Conservation (phyloP, 2,888 invertebrate species). For the Ochropleura leucogaster region DNA sequence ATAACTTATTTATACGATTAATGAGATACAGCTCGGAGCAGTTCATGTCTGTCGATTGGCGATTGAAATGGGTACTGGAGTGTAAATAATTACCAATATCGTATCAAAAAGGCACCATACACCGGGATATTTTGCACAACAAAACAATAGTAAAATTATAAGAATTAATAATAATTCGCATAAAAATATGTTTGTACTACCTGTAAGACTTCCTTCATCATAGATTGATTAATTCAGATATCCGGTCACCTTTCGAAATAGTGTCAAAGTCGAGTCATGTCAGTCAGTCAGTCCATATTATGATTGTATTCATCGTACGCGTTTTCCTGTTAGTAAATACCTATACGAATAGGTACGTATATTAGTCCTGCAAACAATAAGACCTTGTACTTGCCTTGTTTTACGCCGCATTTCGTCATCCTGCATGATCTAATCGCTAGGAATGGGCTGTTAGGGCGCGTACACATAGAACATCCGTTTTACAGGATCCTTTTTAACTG, state of each 20-base stretch:
- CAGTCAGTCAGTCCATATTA: slow-evolving; percentile 35
- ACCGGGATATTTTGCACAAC: neutral
- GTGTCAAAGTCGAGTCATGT: slow-evolving; percentile 51
- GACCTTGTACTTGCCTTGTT: slow-evolving; percentile 54
- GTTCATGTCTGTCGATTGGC: neutral
- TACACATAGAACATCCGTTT: too few relatives aligned
- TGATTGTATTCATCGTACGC: slow-evolving; percentile 44
- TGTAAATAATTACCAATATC: neutral
- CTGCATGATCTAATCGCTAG: slow-evolving; percentile 57
- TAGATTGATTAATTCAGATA: slow-evolving; percentile 7
- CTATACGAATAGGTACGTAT: slow-evolving; percentile 27
- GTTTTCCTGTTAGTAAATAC: slow-evolving; percentile 52
- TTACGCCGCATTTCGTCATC: slow-evolving; percentile 55
- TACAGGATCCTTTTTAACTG: too few relatives aligned
- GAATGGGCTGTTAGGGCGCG: slow-evolving; percentile 18
- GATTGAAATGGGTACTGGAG: neutral
- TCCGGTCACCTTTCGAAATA: slow-evolving; percentile 33
- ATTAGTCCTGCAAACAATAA: slow-evolving; percentile 57
- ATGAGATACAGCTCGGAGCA: neutral
- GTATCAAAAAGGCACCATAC: neutral
- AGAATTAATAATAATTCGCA: neutral
- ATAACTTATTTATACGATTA: neutral
- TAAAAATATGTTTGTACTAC: neutral
- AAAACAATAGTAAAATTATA: neutral
- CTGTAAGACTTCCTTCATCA: neutral